Conservation (phyloP, 1,140 invertebrate species). For the Heliconius himera region DNA sequence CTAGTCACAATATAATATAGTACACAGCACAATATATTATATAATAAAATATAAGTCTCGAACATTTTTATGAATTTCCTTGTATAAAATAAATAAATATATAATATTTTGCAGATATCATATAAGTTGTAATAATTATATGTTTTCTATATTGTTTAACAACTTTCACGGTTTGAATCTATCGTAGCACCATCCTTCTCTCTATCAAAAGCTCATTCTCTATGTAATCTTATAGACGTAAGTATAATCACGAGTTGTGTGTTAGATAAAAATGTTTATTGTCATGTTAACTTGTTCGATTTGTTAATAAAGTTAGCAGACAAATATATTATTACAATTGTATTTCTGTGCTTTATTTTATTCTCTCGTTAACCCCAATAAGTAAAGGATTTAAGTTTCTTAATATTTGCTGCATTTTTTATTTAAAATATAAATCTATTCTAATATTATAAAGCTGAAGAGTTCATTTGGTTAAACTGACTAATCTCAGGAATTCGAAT, state of each 20-base stretch:
- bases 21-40: no score
- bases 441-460: no score
- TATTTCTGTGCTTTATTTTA: neutral
- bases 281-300: conserved; percentile 51
- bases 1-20: neutral
- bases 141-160: neutral
- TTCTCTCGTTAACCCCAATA: no score
- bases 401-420: no score
- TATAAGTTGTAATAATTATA: no score
- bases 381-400: no score
- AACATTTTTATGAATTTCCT: neutral
- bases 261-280: conserved; percentile 47
- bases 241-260: conserved; percentile 41
- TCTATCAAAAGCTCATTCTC: conserved; percentile 3
- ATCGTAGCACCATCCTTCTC: neutral
- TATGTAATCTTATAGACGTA: conserved; percentile 18
- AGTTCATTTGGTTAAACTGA: no score
- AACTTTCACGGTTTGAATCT: neutral
- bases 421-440: no score
- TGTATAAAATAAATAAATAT: neutral
- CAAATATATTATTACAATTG: conserved; percentile 45
- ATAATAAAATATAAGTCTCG: neutral
- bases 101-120: no score
- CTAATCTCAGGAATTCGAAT: no score
- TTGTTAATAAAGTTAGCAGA: conserved; percentile 48